Percentiles rank a stretch among this genome's conserved stretches.
These are phyloP conservation scores for Erebia ligea DNA, from an alignment of 2,888 invertebrate species.

Conservation along the genomic window DNA sequence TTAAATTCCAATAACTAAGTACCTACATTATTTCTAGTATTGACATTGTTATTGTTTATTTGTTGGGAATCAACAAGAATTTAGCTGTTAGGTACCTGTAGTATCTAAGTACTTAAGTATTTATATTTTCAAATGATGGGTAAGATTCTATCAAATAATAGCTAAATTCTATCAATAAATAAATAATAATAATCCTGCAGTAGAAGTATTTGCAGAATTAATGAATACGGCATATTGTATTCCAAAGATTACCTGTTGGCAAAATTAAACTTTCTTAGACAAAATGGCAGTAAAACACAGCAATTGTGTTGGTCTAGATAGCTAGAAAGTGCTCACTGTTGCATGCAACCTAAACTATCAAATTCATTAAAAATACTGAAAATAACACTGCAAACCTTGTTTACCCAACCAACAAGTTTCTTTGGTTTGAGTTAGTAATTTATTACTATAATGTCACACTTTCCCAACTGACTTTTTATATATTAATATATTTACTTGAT, in stretches of 20 bases:
- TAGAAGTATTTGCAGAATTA: too few species aligned
- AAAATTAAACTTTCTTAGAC: slow-evolving; percentile 4
- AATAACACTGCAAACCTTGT: slow-evolving; percentile 31
- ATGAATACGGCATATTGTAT: neutral
- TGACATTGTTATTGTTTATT: slow-evolving; percentile 5
- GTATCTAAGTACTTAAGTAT: neutral
- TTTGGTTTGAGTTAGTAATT: slow-evolving; percentile 22
- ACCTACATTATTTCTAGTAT: neutral
- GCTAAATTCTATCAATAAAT: too few species aligned
- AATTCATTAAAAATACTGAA: slow-evolving; percentile 38
- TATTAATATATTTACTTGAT: neutral
- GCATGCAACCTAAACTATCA: slow-evolving; percentile 44
- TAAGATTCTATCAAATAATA: too few species aligned
- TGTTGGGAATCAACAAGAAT: neutral
- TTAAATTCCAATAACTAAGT: neutral
- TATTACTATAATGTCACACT: slow-evolving; percentile 26
- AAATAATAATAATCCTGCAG: too few species aligned
- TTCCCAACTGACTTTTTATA: slow-evolving; percentile 3
- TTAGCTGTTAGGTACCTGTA: neutral
- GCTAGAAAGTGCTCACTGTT: slow-evolving; percentile 46
- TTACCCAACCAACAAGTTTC: slow-evolving; percentile 39
- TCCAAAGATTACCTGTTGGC: neutral
- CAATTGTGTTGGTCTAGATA: slow-evolving; percentile 27
- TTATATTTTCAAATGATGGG: too few species aligned
- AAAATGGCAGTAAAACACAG: slow-evolving; percentile 13